These are phyloP conservation scores for Hapalemur alaotrensis DNA, from an alignment of 2,797 vertebrate species.

Conservation along the genomic window DNA sequence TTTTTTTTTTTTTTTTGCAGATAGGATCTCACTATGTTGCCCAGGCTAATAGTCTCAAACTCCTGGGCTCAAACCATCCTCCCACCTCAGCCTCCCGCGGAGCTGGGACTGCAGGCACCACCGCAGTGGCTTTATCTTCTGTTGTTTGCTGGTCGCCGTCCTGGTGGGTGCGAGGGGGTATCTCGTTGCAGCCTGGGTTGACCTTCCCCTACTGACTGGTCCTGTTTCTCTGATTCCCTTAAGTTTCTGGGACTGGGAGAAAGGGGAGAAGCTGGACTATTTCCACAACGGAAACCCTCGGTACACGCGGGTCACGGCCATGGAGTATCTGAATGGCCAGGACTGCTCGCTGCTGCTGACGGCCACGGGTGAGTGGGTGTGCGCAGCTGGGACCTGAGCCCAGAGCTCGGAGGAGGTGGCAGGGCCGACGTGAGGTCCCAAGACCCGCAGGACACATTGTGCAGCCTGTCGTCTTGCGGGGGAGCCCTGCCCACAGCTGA, in stretches of 20 bases:
- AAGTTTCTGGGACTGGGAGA: slow-evolving; percentile 99
- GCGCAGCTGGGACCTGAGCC: no score
- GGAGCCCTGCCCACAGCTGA: neutral
- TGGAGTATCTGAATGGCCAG: slow-evolving; percentile 98
- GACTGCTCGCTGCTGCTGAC: slow-evolving; percentile 97
- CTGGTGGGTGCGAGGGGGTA: rapidly evolving
- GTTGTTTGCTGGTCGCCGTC: rapidly evolving
- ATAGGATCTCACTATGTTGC: neutral
- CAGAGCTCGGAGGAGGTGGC: no score
- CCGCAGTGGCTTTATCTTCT: neutral
- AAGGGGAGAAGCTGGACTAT: slow-evolving; percentile 96
- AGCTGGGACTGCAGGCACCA: neutral
- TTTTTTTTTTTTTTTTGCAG: neutral
- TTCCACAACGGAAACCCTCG: slow-evolving; percentile 99
- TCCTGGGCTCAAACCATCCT: neutral
- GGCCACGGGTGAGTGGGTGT: slow-evolving; percentile 89
- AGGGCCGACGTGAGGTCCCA: rapidly evolving
- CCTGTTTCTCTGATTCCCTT: neutral
- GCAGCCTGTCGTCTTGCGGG: neutral
- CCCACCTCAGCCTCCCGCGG: neutral
- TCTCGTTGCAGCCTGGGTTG: neutral
- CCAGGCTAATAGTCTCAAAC: neutral
- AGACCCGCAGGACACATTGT: neutral
- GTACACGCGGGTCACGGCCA: slow-evolving; percentile 96
- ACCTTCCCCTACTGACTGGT: neutral